Percentiles rank a stretch among this genome's conserved stretches.
Conservation (phyloP, 2,888 invertebrate genomes). For the Clostera curtula region DNA sequence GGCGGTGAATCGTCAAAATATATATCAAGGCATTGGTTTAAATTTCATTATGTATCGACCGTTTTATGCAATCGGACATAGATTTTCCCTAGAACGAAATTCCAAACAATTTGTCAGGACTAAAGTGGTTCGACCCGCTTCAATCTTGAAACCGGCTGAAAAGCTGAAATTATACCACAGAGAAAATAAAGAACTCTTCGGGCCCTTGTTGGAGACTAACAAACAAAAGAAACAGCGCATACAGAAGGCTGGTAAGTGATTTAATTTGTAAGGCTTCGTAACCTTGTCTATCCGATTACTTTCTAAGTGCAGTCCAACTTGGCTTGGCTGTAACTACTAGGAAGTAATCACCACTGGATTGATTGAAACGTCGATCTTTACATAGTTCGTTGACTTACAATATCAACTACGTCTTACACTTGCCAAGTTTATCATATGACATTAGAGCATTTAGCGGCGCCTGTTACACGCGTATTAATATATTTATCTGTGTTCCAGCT, state of each 20-base stretch:
- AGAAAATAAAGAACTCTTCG: conserved; percentile 68
- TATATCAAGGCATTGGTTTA: not conserved
- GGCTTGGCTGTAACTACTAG: not conserved
- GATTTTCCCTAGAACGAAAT: conserved; percentile 36
- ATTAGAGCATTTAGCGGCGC: conserved; percentile 51
- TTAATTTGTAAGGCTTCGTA: conserved; percentile 32
- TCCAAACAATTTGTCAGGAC: conserved; percentile 49
- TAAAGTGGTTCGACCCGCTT: conserved; percentile 57
- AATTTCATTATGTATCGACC: conserved; percentile 48
- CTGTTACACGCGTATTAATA: conserved; percentile 33
- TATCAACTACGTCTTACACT: conserved; percentile 22
- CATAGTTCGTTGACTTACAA: conserved; percentile 29
- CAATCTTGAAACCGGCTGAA: conserved; percentile 59
- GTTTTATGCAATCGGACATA: conserved; percentile 39
- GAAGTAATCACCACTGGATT: conserved; percentile 4
- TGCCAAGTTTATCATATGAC: conserved; percentile 68
- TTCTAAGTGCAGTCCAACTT: conserved; percentile 21
- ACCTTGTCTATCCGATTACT: conserved; percentile 40
- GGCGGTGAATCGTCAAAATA: no score
- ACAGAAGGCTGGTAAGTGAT: conserved; percentile 51
- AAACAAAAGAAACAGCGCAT: conserved; percentile 55
- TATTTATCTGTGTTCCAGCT: conserved; percentile 58
- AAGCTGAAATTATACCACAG: conserved; percentile 60
- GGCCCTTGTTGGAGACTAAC: conserved; percentile 63
- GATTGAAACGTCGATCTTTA: conserved; percentile 24